Evolutionary conservation across 2,797 vertebrate species (phyloP).

Genomic region (Propithecus deckenii): DNA sequence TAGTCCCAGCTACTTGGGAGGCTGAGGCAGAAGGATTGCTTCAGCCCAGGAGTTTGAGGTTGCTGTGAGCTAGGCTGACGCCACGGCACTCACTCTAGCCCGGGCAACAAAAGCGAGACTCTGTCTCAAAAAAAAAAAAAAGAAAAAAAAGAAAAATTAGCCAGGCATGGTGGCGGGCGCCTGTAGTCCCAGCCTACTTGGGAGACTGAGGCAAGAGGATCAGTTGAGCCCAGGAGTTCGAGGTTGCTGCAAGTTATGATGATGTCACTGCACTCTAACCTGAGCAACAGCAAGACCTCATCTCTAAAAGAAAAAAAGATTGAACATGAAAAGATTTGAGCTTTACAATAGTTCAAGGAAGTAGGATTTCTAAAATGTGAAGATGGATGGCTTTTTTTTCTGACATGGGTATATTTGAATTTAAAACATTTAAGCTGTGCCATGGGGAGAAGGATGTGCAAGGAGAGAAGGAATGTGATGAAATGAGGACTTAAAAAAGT

Average conservation of each 20-base stretch:
- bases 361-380: neutral
- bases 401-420: slow-evolving; percentile 26
- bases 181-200: neutral
- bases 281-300: neutral
- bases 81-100: too few species aligned
- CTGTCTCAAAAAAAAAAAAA: too few species aligned
- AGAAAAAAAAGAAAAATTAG: neutral
- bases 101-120: too few species aligned
- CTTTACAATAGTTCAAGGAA: neutral
- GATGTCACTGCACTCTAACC: neutral
- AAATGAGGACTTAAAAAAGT: neutral
- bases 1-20: too few species aligned
- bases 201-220: neutral
- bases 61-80: too few species aligned
- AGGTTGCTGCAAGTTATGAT: neutral
- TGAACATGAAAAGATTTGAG: neutral
- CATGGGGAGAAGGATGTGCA: neutral
- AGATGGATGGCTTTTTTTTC: neutral
- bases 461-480: neutral
- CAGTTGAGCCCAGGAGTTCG: neutral
- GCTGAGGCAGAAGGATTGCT: too few species aligned
- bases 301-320: neutral
- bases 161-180: neutral
- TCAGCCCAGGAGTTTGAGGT: too few species aligned
- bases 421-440: neutral